phyloP scores from a whole-genome alignment of 1,140 invertebrate species.

The Callitettix versicolor region DNA sequence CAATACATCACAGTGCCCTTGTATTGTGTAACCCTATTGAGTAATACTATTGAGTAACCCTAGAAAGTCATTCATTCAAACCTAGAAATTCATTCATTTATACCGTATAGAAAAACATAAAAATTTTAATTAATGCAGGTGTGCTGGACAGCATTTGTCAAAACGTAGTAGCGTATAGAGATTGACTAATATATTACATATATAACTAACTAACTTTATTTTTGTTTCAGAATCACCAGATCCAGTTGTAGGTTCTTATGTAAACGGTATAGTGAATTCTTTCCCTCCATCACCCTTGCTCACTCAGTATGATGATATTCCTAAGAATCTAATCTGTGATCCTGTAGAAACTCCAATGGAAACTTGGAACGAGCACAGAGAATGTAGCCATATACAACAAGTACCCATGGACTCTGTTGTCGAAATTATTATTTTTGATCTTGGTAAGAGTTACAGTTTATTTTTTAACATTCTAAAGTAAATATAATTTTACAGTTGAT shows the following conservation, averaged over 20 bases:
- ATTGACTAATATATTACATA: too few species aligned
- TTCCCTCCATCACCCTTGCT: constrained; percentile 38
- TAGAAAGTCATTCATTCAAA: too few species aligned
- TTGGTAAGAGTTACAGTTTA: background rate
- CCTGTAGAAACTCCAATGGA: background rate
- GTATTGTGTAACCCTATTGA: too few species aligned
- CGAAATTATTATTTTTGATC: constrained; percentile 8
- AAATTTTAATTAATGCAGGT: too few species aligned
- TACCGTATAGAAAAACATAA: too few species aligned
- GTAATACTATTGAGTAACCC: too few species aligned
- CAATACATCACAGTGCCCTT: too few species aligned
- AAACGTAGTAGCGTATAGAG: too few species aligned
- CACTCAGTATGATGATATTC: constrained; percentile 36
- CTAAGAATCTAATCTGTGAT: constrained; percentile 8
- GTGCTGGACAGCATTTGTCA: too few species aligned
- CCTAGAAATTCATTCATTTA: too few species aligned
- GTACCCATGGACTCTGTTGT: constrained; percentile 2
- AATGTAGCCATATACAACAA: constrained; percentile 5
- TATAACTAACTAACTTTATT: background rate
- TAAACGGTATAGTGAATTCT: constrained; percentile 38
- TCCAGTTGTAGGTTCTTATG: constrained; percentile 5
- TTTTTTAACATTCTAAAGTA: too few species aligned
- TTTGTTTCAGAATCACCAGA: background rate
- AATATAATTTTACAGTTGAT: too few species aligned
- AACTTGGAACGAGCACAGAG: constrained; percentile 4